Evolutionary conservation across 2,113 vertebrate species (phyloP).

Genomic region (Oncorhynchus nerka): DNA sequence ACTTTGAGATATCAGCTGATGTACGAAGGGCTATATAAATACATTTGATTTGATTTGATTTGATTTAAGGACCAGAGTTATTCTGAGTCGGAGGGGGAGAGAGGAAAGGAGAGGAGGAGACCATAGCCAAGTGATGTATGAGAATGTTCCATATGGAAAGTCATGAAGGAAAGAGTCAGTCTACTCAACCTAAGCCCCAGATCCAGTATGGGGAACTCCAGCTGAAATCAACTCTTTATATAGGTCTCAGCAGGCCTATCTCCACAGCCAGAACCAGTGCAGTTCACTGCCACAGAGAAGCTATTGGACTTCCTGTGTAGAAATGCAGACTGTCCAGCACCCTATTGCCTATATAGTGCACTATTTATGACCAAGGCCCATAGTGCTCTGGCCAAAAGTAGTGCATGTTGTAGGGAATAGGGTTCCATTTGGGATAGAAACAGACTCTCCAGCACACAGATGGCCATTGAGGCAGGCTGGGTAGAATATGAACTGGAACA

Average conservation of each 20-base stretch:
- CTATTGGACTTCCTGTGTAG: constrained; percentile 2
- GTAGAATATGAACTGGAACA: neutral
- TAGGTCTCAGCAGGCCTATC: constrained; percentile 33
- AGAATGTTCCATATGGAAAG: constrained; percentile 51
- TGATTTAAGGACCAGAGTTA: neutral
- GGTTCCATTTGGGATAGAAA: no score
- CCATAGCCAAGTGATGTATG: constrained; percentile 1
- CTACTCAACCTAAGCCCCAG: constrained; percentile 22
- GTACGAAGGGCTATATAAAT: no score
- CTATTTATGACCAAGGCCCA: no score
- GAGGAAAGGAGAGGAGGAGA: neutral
- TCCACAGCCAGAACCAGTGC: constrained; percentile 17
- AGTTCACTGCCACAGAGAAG: constrained; percentile 35
- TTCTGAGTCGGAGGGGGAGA: neutral
- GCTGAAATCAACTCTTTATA: constrained; percentile 33
- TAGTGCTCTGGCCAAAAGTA: no score
- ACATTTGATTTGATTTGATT: no score
- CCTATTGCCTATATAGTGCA: no score
- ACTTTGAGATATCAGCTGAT: no score
- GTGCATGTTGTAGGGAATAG: no score
- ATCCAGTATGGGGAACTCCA: constrained; percentile 34
- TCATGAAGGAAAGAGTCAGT: constrained; percentile 22
- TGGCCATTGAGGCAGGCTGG: neutral
- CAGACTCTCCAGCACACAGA: neutral
- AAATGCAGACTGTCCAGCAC: neutral